Percentiles rank a stretch among this genome's conserved stretches.
These are phyloP conservation scores for Drosophila nr. fundita DNA, from an alignment of 2,888 invertebrate species.

Conservation along the genomic window DNA sequence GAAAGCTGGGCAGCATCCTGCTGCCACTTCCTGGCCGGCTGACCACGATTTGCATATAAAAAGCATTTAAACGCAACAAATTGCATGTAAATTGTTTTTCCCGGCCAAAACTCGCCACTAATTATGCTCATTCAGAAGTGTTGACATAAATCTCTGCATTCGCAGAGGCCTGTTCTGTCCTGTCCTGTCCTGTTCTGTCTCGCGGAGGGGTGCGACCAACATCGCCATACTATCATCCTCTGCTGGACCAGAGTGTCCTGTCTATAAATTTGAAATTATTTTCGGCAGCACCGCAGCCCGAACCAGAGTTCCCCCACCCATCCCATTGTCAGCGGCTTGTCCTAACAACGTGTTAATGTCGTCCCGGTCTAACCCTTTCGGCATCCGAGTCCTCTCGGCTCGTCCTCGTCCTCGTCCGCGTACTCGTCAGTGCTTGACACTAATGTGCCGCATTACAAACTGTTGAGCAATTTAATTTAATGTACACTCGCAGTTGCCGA, in stretches of 20 bases:
- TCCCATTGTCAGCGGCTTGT: constrained; percentile 65
- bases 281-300: constrained; percentile 47
- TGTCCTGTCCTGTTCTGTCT: constrained; percentile 18
- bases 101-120: constrained; percentile 71
- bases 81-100: constrained; percentile 77
- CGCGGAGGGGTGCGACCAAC: constrained; percentile 39
- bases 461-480: constrained; percentile 84
- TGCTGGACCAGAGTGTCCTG: constrained; percentile 69
- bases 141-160: constrained; percentile 78
- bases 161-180: constrained; percentile 11
- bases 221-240: constrained; percentile 3
- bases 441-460: constrained; percentile 84
- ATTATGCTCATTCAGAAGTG: constrained; percentile 78
- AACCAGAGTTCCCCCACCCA: constrained; percentile 30
- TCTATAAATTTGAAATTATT: constrained; percentile 77
- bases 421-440: constrained; percentile 75
- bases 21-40: constrained; percentile 50
- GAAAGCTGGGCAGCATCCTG: constrained; percentile 37
- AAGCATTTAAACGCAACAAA: constrained; percentile 78
- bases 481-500: constrained; percentile 50
- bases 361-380: constrained; percentile 67
- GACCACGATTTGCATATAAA: constrained; percentile 81
- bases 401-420: constrained; percentile 36
- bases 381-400: constrained; percentile 24
- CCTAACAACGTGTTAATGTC: constrained; percentile 78